phyloP scores from a whole-genome alignment of 2,888 invertebrate genomes.

The Nowickia ferox region DNA sequence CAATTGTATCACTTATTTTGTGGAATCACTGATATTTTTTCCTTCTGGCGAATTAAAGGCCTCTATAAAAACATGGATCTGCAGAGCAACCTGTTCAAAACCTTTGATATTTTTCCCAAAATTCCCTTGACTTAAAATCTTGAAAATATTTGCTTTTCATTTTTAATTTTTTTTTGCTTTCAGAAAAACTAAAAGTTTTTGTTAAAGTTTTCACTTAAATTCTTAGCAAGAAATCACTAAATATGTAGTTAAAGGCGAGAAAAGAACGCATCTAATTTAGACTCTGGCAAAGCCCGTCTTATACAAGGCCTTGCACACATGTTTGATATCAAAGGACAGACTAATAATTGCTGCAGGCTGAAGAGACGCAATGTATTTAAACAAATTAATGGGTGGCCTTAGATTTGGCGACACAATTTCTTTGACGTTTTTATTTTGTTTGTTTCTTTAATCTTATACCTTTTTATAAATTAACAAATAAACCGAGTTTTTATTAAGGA shows the following conservation, averaged over 20 bases:
- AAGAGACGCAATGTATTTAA: constrained; percentile 46
- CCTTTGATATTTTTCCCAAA: not conserved
- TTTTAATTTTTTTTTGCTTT: too few species aligned
- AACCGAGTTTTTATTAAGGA: constrained; percentile 45
- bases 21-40: not conserved
- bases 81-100: too few species aligned
- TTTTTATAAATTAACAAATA: constrained; percentile 44
- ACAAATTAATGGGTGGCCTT: constrained; percentile 69
- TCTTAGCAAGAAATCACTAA: constrained; percentile 10
- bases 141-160: not conserved
- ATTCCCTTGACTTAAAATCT: not conserved
- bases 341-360: constrained; percentile 4
- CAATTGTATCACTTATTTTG: not conserved
- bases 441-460: constrained; percentile 39
- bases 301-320: constrained; percentile 14
- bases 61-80: too few species aligned
- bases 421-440: constrained; percentile 1
- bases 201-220: constrained; percentile 53
- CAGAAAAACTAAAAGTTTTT: constrained; percentile 33
- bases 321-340: constrained; percentile 20
- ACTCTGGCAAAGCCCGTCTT: constrained; percentile 53
- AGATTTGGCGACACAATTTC: constrained; percentile 67
- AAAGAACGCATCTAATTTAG: constrained; percentile 57
- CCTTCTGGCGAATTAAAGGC: too few species aligned
- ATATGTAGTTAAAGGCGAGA: constrained; percentile 49